A percentile compares a stretch with the other conserved stretches of the same genome.
Conservation (phyloP, 35 echinoderm and acorn worm species). For the Apostichopus parvimensis region DNA sequence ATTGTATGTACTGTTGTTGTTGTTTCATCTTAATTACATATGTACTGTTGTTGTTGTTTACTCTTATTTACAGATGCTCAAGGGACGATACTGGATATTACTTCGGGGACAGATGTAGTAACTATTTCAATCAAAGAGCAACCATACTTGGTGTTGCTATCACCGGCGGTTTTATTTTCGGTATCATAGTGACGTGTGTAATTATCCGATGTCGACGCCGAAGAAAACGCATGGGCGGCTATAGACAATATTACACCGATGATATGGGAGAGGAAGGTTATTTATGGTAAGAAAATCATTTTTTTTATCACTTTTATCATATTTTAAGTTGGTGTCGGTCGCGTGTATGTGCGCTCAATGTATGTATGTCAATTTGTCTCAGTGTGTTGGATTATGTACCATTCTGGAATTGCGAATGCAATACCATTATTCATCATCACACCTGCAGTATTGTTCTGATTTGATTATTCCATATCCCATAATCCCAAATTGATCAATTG, state of each 20-base stretch:
- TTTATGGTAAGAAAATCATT: neutral
- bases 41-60: no score
- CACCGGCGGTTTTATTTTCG: slow-evolving; percentile 28
- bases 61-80: neutral
- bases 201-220: neutral
- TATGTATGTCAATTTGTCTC: no score
- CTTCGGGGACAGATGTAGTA: slow-evolving; percentile 10
- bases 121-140: slow-evolving; percentile 1
- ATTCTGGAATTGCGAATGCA: no score
- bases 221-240: slow-evolving; percentile 7
- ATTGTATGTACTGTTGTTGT: neutral
- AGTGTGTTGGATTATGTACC: no score
- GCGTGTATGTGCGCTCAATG: no score
- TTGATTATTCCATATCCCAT: no score
- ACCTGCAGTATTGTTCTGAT: no score
- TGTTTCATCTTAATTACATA: no score
- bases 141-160: slow-evolving; percentile 14
- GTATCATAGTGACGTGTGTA: neutral
- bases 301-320: no score
- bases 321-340: no score
- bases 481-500: no score
- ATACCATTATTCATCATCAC: no score
- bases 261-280: slow-evolving; percentile 51
- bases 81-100: slow-evolving; percentile 6
- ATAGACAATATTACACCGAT: slow-evolving; percentile 46